Conservation (phyloP, 2,797 vertebrate species). For the Sternotherus odoratus region DNA sequence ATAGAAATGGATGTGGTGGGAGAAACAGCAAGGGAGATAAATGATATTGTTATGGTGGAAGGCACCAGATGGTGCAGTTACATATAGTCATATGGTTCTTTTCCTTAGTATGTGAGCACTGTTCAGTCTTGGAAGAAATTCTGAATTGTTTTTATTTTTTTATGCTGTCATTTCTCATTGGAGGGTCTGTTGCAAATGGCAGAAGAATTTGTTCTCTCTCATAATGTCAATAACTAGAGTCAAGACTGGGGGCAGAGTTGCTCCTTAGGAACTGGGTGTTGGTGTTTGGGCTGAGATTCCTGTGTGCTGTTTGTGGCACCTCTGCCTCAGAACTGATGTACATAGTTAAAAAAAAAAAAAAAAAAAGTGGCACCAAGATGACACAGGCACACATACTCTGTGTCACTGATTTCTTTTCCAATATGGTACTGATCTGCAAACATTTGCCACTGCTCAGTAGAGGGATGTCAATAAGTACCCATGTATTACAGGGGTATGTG, state of each 20-base stretch:
- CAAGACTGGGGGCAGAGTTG: background rate
- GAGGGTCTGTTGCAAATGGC: background rate
- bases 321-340: fast-evolving
- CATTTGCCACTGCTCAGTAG: background rate
- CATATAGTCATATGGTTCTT: background rate
- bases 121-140: background rate
- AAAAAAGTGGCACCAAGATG: fast-evolving
- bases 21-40: background rate
- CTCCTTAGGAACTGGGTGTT: background rate
- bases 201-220: background rate
- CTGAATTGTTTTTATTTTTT: background rate
- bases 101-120: background rate
- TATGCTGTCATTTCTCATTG: background rate
- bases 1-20: background rate
- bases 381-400: fast-evolving
- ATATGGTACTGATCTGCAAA: background rate
- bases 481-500: background rate
- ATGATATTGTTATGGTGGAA: background rate
- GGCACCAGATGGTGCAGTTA: background rate
- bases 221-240: background rate
- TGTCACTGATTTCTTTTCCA: background rate
- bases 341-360: background rate
- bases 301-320: background rate
- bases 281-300: background rate
- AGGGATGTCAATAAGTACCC: background rate